These are phyloP conservation scores for Porphyrio hochstetteri DNA, from an alignment of 2,113 vertebrate species.

Conservation along the genomic window DNA sequence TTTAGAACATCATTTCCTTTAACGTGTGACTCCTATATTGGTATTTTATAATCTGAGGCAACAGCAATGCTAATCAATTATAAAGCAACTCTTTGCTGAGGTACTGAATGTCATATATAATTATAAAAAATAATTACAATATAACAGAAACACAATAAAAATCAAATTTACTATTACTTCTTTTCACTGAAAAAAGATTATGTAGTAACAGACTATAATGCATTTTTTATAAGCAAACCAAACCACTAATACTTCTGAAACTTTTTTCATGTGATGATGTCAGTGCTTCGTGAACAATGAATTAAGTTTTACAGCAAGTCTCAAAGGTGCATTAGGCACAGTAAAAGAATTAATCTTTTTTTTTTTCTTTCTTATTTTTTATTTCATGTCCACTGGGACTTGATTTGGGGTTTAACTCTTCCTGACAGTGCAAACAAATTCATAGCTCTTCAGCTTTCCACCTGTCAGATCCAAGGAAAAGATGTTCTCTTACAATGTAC, in stretches of 20 bases:
- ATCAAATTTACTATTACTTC: neutral
- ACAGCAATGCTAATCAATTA: neutral
- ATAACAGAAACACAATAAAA: neutral
- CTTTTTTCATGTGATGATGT: neutral
- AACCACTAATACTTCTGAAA: neutral
- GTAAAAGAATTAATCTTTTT: neutral
- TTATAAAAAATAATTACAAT: neutral
- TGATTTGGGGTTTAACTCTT: neutral
- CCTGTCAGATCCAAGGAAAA: neutral
- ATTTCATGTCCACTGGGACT: neutral
- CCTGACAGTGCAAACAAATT: neutral
- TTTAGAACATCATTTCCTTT: neutral
- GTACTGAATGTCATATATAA: neutral
- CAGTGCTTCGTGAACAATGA: neutral
- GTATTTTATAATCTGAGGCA: neutral
- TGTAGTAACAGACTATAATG: neutral
- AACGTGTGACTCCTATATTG: neutral
- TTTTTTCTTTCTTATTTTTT: neutral
- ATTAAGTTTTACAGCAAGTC: neutral
- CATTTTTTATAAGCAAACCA: neutral
- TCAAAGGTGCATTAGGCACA: neutral
- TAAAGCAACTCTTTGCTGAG: neutral
- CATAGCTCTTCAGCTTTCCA: neutral
- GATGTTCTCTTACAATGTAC: neutral
- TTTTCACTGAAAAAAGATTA: neutral